Base-by-base conservation (phyloP, 2,888 invertebrate genomes). In the Drosophila algonquin region DNA sequence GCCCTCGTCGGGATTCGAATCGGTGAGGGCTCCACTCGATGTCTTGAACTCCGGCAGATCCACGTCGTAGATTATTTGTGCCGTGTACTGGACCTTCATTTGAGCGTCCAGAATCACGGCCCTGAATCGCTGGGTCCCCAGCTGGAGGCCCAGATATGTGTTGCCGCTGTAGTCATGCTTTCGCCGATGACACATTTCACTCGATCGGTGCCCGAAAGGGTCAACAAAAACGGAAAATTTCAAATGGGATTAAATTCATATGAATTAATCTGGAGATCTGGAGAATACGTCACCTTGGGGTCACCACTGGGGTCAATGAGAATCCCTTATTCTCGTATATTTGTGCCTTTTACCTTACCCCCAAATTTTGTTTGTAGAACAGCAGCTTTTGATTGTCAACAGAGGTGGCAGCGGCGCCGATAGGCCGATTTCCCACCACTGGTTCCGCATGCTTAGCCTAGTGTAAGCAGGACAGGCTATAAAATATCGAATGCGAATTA, bases 11-110 rank as follows among this genome's bases (percentile, higher is more conserved):
- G 60, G 61, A 0, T 90, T 89, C 1, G 89, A 86, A 0, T 93
- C 92, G 0, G 91, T 85, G 47, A 93, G 89, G 59, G 93, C 92
- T 0, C 94, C 94, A 0, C 93, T 93, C 0, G 90, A 88, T 0
- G 94, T 94, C 67, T 92, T 92, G 91, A 96, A 98, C 92, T 98
- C 98, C 18, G 98, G 97, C 27, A 98, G 93, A 90, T 98, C 97
- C 75, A 94, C 94, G 92, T 98, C 98, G 93, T 97, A 98, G 78
- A 96, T 95, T 0, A 98, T 97, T 64, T 94, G 94, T 12, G 95
- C 95, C 89, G 96, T 95, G 87, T 96, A 94, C 2, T 95, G 92
- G 12, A 96, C 93, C 80, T 94, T 92, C 85, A 96, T 93, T 50
- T 95, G 92, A 75, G 96, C 94, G 90, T 96, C 94, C 5, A 98